Base-by-base conservation (phyloP, 2,113 vertebrate species). In the Xiphias gladius region DNA sequence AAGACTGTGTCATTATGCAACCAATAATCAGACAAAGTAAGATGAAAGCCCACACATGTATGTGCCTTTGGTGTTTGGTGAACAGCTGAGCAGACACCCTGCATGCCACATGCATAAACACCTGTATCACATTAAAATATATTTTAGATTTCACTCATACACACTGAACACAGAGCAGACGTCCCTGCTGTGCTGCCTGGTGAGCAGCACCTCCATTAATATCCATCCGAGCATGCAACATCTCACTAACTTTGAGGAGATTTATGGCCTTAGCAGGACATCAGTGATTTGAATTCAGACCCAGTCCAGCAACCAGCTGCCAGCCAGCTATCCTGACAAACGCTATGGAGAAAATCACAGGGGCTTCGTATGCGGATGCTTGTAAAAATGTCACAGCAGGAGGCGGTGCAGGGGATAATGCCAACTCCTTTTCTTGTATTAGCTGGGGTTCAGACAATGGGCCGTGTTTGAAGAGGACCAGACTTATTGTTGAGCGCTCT, bases 401-500 rank as follows among this genome's bases (percentile, higher is more conserved):
- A 62, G 61, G 71, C 14, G 16, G 52, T 30, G 5, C 41, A 46
- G 54, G 70, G 62, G 59, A 75, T 64, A 68, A 74, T 30, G 41
- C 19, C 8, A 1, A 30, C 68, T 73, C 65, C 66, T 72, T 69
- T 20, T 76, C 61, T 72, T 52, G 76, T 30, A 19, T 67, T 67
- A 72, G 59, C 62, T 55, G 9, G 77, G 80, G 62, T 74, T 70
- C 37, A 77, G 54, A 84, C 69, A 79, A 66, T 63, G 65, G 39
- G 35, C 48, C 50, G 28, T 61, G 80, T 86, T 86, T 76, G 76
- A 65, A 74, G 62, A 79, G 66, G 61, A 82, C 46, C 74, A 76
- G 84, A 86, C 57, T 10, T 73, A 79, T 73, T 65, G 74, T 84
- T n/a, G 24, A 69, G 50, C 9, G 30, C 70, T 52, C 66, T 82